Evolutionary conservation across 1,140 invertebrate genomes (phyloP).

Genomic region (Pogonomyrmex barbatus): DNA sequence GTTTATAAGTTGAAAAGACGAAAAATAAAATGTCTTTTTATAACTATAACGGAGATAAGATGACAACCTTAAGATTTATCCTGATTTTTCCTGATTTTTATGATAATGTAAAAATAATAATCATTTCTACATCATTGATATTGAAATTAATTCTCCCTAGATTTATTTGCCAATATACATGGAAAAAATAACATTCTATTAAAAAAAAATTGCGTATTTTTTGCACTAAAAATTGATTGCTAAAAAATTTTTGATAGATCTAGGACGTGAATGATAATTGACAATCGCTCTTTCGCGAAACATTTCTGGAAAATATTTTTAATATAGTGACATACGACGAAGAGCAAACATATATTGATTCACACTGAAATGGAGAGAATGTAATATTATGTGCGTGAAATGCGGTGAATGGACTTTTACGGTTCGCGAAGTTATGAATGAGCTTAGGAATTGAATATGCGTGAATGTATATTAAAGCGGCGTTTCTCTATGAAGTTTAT

Average conservation of each 20-base stretch:
- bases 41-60: no score
- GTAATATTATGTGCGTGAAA: constrained; percentile 61
- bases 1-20: not conserved
- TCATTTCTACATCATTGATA: not conserved
- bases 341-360: constrained; percentile 64
- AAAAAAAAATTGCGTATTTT: not conserved
- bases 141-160: not conserved
- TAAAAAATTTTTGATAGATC: not conserved
- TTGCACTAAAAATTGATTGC: not conserved
- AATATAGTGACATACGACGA: not conserved
- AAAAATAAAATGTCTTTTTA: not conserved
- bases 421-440: constrained; percentile 74
- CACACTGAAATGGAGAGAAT: constrained; percentile 41
- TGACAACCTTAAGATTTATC: no score
- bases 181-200: not conserved
- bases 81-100: no score
- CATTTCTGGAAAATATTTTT: constrained; percentile 19
- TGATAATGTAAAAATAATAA: no score
- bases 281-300: not conserved
- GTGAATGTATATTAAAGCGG: constrained; percentile 31
- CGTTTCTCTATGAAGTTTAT: constrained; percentile 1
- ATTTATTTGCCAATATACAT: constrained; percentile 1
- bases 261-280: not conserved
- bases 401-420: constrained; percentile 70
- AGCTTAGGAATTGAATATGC: constrained; percentile 66